These are phyloP conservation scores for Gymnorhina tibicen DNA, from an alignment of 2,113 vertebrate species.

Conservation along the genomic window DNA sequence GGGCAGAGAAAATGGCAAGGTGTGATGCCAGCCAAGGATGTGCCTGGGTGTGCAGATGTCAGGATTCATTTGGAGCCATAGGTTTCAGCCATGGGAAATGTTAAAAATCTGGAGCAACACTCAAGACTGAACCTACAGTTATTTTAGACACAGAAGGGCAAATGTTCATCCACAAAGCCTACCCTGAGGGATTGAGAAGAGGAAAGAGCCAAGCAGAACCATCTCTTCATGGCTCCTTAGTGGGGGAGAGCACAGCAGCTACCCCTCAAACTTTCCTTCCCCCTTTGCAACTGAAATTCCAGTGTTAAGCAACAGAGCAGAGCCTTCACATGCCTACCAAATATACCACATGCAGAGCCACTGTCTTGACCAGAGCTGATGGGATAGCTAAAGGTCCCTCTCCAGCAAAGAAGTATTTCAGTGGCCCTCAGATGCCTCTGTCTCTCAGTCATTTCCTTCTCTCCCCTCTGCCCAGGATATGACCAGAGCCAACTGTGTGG, in stretches of 20 bases:
- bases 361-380: background rate
- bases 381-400: background rate
- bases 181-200: background rate
- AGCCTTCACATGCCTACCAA: background rate
- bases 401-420: background rate
- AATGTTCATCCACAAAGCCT: fast-evolving
- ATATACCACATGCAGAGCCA: fast-evolving
- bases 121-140: background rate
- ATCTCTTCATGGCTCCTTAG: fast-evolving
- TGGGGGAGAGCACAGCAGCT: background rate
- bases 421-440: background rate
- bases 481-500: fast-evolving
- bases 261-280: background rate
- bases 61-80: too few species aligned
- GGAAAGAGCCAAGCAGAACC: background rate
- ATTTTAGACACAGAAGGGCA: background rate
- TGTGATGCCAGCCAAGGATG: background rate
- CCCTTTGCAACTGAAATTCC: background rate
- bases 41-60: fast-evolving
- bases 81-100: background rate
- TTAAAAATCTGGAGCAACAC: background rate
- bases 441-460: background rate
- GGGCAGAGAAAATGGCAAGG: fast-evolving
- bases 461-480: background rate
- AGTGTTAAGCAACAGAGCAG: background rate